A percentile compares a stretch with the other conserved stretches of the same genome.
phyloP scores from a whole-genome alignment of 2,797 vertebrate species.

The Cyclopterus lumpus region DNA sequence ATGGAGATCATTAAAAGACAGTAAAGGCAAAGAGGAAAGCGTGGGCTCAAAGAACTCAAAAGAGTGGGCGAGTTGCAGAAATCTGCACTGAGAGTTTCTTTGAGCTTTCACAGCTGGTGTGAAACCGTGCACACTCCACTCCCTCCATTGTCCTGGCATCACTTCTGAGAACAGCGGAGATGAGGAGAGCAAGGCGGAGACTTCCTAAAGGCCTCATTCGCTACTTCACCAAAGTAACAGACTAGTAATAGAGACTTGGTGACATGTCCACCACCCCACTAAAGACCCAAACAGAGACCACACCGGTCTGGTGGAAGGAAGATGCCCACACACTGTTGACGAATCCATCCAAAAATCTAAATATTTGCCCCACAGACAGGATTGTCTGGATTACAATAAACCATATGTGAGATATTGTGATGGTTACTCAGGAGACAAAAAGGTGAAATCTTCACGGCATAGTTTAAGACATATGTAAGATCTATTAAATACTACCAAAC shows the following conservation, averaged over 20 bases:
- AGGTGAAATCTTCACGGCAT: constrained; percentile 51
- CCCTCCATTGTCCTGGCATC: constrained; percentile 77
- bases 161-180: constrained; percentile 74
- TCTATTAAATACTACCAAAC: constrained; percentile 36
- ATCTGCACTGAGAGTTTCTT: constrained; percentile 69
- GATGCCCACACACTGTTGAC: constrained; percentile 70
- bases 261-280: constrained; percentile 63
- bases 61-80: constrained; percentile 60
- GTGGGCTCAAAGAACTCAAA: constrained; percentile 69
- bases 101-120: constrained; percentile 83
- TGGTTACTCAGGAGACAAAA: constrained; percentile 52
- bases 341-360: constrained; percentile 59
- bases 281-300: constrained; percentile 61
- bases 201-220: constrained; percentile 72
- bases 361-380: constrained; percentile 53
- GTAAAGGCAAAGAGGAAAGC: constrained; percentile 60
- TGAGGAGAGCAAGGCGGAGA: constrained; percentile 64
- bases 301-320: constrained; percentile 66
- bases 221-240: constrained; percentile 57
- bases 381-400: constrained; percentile 51
- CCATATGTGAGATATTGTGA: constrained; percentile 67
- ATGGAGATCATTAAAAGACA: constrained; percentile 57
- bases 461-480: constrained; percentile 54
- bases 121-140: constrained; percentile 67
- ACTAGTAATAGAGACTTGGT: constrained; percentile 60